These are phyloP conservation scores for Bathynomus jamesi DNA, from an alignment of 1,140 invertebrate genomes.

Conservation along the genomic window DNA sequence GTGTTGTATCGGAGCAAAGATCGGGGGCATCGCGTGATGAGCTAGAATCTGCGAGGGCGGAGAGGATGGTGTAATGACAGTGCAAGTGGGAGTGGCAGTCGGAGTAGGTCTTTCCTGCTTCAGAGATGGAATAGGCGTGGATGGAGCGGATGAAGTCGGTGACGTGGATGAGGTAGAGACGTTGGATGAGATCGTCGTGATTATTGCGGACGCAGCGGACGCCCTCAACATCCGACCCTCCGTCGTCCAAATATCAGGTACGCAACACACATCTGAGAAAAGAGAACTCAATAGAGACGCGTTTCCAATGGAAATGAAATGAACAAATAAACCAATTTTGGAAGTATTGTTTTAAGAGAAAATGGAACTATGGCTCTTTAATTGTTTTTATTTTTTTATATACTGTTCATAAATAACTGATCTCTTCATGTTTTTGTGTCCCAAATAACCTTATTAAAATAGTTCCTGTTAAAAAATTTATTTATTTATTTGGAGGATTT, in stretches of 20 bases:
- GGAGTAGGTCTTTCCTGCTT: constrained; percentile 34
- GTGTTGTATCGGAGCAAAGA: constrained; percentile 34
- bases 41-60: constrained; percentile 11
- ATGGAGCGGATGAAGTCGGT: neutral
- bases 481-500: no score
- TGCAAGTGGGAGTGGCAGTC: constrained; percentile 25
- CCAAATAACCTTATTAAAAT: no score
- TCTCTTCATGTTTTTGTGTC: no score
- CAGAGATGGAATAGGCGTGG: constrained; percentile 8
- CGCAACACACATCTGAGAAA: constrained; percentile 29
- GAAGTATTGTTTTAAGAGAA: no score
- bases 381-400: no score
- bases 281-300: no score
- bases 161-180: neutral
- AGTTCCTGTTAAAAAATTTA: no score
- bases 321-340: no score
- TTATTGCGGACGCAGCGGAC: constrained; percentile 6
- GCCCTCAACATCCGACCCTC: constrained; percentile 28
- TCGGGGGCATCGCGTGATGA: constrained; percentile 19
- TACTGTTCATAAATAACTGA: no score
- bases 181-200: constrained; percentile 7
- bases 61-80: constrained; percentile 5
- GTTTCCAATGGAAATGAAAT: no score
- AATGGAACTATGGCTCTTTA: no score
- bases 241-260: constrained; percentile 35